phyloP scores from a whole-genome alignment of 2,797 vertebrate species.

The Ptychadena robeensis region DNA sequence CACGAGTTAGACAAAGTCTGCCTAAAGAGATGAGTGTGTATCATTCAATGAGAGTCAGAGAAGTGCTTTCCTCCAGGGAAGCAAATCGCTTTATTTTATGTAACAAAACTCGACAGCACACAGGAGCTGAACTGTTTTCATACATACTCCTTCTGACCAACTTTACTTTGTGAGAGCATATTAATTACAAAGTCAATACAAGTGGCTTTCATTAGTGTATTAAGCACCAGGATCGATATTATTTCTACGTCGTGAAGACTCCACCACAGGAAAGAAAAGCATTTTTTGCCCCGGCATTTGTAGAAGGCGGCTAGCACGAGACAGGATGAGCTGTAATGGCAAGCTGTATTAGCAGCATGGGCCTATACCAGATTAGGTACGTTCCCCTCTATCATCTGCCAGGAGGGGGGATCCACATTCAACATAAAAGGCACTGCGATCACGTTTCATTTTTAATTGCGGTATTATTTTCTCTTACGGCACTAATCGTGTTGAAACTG shows the following conservation, averaged over 20 bases:
- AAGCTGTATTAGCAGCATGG: conserved; percentile 72
- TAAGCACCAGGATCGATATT: conserved; percentile 80
- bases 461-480: conserved; percentile 57
- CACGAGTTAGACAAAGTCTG: conserved; percentile 27
- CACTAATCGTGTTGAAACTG: conserved; percentile 40
- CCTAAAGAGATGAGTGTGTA: conserved; percentile 31
- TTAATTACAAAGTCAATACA: conserved; percentile 81
- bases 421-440: conserved; percentile 71
- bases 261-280: conserved; percentile 57
- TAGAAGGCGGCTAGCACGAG: conserved; percentile 67
- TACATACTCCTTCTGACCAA: conserved; percentile 69
- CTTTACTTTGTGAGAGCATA: conserved; percentile 79
- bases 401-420: conserved; percentile 71
- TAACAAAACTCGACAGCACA: conserved; percentile 22
- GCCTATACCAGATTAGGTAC: conserved; percentile 73
- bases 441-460: conserved; percentile 74
- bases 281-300: conserved; percentile 71
- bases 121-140: conserved; percentile 28
- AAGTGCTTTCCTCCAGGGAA: conserved; percentile 48
- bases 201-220: conserved; percentile 80
- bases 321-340: conserved; percentile 71
- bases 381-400: conserved; percentile 68
- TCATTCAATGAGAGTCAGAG: conserved; percentile 42
- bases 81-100: conserved; percentile 42
- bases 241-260: conserved; percentile 76